Base-by-base conservation (phyloP, 2,113 vertebrate species). In the Percopsis transmontana region DNA sequence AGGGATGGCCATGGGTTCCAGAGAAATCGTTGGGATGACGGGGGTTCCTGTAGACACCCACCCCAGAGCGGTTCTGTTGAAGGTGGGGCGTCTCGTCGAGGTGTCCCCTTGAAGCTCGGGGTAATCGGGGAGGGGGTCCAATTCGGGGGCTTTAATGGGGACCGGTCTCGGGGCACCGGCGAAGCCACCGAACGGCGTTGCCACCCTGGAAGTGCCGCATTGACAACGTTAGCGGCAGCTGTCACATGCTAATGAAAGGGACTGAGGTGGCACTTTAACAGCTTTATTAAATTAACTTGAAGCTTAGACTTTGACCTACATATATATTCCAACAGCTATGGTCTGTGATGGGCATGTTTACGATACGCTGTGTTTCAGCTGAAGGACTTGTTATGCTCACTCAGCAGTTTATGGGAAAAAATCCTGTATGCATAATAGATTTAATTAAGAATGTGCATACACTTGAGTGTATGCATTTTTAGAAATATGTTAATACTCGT, bases 161-260 rank as follows among this genome's bases (percentile, higher is more conserved):
- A 90, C 82, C 62, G 93, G 84, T 81, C 90, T 93, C 47, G 94
- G 93, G 68, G 93, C 90, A 77, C 91, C 94, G 85, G 92, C 90
- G 80, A 98, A 99, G 68, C 96, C 97, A 38, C 97, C 94, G 53
- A 98, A 99, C 14, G 97, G 97, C 60, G 91, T 96, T 9, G 97
- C 96, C 72, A 98, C 95, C 90, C 97, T 99, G 91, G 61, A 85
- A 65, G 68, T 71, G 69, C 67, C 48, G 66, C 83, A 68, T 64
- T 21, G 58, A 64, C 40, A 62, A 55, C 5, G 72, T 70, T 68
- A 80, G 76, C 66, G 45, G 64, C 24, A 42, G 42, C 42, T 12
- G 19, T 60, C 40, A 58, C 70, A 66, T 69, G 68, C 58, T 61
- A 77, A 79, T 55, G 66, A 82, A 23, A 55, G 23, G 50, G 60